phyloP scores from a whole-genome alignment of 2,888 invertebrate species.

The Phorcus lineatus region DNA sequence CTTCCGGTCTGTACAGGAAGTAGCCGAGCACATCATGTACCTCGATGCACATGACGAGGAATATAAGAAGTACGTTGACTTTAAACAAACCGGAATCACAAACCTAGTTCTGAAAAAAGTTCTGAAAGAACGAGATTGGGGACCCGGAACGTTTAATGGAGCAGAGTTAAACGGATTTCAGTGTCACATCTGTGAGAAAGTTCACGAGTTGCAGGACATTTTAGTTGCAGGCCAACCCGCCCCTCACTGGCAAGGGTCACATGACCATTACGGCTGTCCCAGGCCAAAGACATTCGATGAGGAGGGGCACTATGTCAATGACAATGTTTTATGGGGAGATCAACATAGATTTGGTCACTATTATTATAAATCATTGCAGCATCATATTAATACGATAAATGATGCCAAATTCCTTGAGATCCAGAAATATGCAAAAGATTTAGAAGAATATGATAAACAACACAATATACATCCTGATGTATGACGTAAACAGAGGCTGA shows the following conservation, averaged over 20 bases:
- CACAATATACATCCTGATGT: no score
- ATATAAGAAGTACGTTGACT: constrained; percentile 61
- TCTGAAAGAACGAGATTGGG: constrained; percentile 58
- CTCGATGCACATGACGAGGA: constrained; percentile 63
- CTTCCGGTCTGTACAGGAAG: constrained; percentile 59
- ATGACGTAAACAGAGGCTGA: no score
- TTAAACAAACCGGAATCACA: constrained; percentile 52
- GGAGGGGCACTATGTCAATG: constrained; percentile 47
- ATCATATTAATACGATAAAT: constrained; percentile 16
- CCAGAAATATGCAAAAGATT: neutral
- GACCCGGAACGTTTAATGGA: neutral
- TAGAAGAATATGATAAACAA: no score
- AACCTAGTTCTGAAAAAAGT: constrained; percentile 54
- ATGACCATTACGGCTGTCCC: constrained; percentile 78
- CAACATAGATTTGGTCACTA: constrained; percentile 25
- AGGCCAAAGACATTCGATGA: constrained; percentile 71
- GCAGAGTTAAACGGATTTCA: constrained; percentile 61
- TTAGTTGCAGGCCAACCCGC: constrained; percentile 41
- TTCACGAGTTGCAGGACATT: constrained; percentile 50
- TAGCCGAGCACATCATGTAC: constrained; percentile 59
- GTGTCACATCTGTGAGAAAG: constrained; percentile 65
- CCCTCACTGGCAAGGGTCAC: constrained; percentile 41
- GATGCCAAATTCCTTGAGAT: neutral
- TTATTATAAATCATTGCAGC: constrained; percentile 17
- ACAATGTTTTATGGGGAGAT: constrained; percentile 30